Percentiles rank a stretch among this genome's conserved stretches.
These are phyloP conservation scores for Caenorhabditis sulstoni DNA, from an alignment of 2,888 invertebrate genomes.

Conservation along the genomic window DNA sequence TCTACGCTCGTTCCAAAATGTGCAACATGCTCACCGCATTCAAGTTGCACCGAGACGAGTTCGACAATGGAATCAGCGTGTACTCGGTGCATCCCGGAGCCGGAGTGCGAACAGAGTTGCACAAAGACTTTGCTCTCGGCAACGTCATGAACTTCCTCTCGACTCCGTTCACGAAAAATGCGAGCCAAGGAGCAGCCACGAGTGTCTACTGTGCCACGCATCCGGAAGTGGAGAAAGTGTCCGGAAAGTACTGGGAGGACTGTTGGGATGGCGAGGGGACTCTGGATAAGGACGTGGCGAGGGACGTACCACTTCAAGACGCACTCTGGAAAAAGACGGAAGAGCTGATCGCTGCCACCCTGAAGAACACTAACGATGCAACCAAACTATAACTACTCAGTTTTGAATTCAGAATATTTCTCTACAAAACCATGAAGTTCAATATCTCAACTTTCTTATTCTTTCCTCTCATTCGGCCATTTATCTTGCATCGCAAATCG, in stretches of 20 bases:
- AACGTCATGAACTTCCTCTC: constrained; percentile 77
- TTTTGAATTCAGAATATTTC: too few relatives aligned
- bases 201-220: constrained; percentile 91
- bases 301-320: constrained; percentile 83
- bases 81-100: constrained; percentile 91
- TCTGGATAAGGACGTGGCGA: constrained; percentile 82
- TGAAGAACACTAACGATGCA: too few relatives aligned
- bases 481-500: too few relatives aligned
- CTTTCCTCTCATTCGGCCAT: too few relatives aligned
- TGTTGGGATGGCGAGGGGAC: constrained; percentile 84
- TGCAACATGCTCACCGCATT: constrained; percentile 74
- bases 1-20: constrained; percentile 73
- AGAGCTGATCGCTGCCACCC: constrained; percentile 57
- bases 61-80: constrained; percentile 64
- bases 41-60: constrained; percentile 71
- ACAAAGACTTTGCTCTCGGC: constrained; percentile 19
- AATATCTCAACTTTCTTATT: too few relatives aligned
- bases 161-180: constrained; percentile 93
- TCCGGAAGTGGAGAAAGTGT: constrained; percentile 85
- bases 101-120: constrained; percentile 87
- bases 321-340: constrained; percentile 71
- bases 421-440: too few relatives aligned
- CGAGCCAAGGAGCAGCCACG: constrained; percentile 95
- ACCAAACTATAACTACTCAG: too few relatives aligned
- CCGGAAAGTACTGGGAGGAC: constrained; percentile 93